Conservation (phyloP, 1,140 invertebrate genomes). For the Uloborus diversus region DNA sequence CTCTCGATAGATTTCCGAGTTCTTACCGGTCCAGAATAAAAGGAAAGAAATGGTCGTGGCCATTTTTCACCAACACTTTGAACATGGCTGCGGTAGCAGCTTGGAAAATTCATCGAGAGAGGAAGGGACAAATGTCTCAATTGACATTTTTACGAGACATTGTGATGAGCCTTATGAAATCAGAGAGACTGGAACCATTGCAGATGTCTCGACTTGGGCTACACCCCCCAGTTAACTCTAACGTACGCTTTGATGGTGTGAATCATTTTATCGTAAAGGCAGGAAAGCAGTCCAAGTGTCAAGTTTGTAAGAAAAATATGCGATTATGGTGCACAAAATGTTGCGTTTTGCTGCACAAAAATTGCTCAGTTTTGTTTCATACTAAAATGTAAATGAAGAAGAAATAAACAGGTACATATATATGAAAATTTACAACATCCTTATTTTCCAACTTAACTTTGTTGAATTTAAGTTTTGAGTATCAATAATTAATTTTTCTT, state of each 20-base stretch:
- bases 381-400: neutral
- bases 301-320: neutral
- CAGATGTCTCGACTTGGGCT: neutral
- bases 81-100: no score
- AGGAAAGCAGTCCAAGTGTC: no score
- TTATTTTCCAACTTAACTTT: no score
- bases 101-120: no score
- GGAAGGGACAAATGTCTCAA: neutral
- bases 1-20: neutral
- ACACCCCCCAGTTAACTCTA: neutral
- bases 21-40: neutral
- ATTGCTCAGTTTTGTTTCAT: neutral
- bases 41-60: neutral
- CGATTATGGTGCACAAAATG: neutral
- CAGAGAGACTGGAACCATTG: slow-evolving; percentile 1
- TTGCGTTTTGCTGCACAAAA: neutral
- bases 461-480: neutral
- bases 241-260: neutral
- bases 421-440: no score
- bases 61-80: slow-evolving; percentile 9
- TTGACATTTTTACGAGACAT: neutral
- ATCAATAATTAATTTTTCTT: neutral
- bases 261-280: neutral
- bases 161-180: slow-evolving; percentile 17
- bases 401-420: neutral